Base-by-base conservation (phyloP, 2,797 vertebrate genomes). In the Leuciscus waleckii region DNA sequence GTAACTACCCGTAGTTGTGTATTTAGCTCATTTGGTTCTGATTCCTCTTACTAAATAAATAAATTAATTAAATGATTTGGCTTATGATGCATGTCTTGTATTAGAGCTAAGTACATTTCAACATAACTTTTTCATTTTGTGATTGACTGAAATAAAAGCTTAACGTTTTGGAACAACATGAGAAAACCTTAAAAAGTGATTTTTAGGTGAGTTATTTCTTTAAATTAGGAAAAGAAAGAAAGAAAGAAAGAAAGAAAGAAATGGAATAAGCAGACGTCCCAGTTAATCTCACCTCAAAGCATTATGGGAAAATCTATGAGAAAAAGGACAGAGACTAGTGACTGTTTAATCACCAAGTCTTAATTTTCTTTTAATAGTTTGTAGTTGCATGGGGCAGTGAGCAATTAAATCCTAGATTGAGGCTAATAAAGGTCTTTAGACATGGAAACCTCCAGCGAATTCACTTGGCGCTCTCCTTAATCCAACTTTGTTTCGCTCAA, bases 371-470 rank as follows among this genome's bases (percentile, higher is more conserved):
- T 26, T 75, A 75, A 65, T 76, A 71, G 58, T 75, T 43, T 76
- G 21, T 41, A n/a, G 58, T 85, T 85, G 75, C 51, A 82, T 29
- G 16, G 69, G 39, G 29, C 32, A 73, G 37, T 83, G 29, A 84
- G 82, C 69, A 87, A 87, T 75, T 80, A 79, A 82, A 79, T 32
- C 81, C 67, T 46, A 67, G 82, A 76, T 68, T 83, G 73, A 51
- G 82, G 79, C 74, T 79, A 86, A 85, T 87, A 54, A 58, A 87
- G 83, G 70, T 84, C 87, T 67, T 84, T 39, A 26, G 23, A 51
- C 43, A 35, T 54, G 79, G 74, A 69, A 78, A 82, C 17, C 67
- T 86, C 85, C 0, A 17, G n/a, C 75, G 79, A 67, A 77, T 87
- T 87, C 77, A 79, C 21, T 69, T 21, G 2, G 26, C 4, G 10